A percentile compares a stretch with the other conserved stretches of the same genome.
Evolutionary conservation across 2,888 invertebrate genomes (phyloP).

Genomic region (Andrena trimmerana): DNA sequence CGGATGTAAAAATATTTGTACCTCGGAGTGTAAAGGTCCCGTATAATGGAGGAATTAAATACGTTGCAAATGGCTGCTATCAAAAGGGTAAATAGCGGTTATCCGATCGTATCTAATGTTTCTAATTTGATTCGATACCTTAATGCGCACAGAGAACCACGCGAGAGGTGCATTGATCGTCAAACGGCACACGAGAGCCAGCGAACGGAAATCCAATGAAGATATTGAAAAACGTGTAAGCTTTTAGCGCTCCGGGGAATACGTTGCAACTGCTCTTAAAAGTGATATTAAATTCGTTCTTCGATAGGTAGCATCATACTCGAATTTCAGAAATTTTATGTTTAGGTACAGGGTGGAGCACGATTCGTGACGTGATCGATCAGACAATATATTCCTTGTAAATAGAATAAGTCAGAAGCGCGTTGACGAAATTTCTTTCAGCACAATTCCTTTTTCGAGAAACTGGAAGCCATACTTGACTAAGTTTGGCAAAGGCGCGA

Average conservation of each 20-base stretch:
- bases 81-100: neutral
- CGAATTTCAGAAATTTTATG: neutral
- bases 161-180: constrained; percentile 54
- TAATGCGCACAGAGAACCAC: constrained; percentile 26
- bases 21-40: no score
- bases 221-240: constrained; percentile 33
- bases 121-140: neutral
- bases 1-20: neutral
- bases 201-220: constrained; percentile 67
- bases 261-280: neutral
- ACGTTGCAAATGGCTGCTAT: neutral
- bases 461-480: no score
- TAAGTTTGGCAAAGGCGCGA: no score
- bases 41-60: neutral
- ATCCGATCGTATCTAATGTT: neutral
- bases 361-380: neutral
- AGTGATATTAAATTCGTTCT: neutral
- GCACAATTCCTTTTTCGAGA: neutral
- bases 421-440: neutral
- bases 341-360: neutral
- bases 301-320: neutral
- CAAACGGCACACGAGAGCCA: constrained; percentile 65
- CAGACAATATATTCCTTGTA: neutral
- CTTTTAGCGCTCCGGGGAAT: neutral
- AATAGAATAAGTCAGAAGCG: neutral